phyloP scores from a whole-genome alignment of 2,113 vertebrate species.

The Microcebus lehilahytsara region DNA sequence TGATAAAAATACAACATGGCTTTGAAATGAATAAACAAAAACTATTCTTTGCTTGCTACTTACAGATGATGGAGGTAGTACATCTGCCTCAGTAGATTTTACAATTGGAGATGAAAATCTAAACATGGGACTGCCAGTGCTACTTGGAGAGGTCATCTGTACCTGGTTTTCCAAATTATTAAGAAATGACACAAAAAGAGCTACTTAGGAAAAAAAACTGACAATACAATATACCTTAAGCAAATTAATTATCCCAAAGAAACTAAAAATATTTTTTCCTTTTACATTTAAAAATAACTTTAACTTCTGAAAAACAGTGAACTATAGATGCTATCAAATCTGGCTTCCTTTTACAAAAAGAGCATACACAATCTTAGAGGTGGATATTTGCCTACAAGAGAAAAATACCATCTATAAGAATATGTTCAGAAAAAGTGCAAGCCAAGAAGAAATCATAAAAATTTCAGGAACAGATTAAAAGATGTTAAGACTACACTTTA shows the following conservation, averaged over 20 bases:
- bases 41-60: conserved; percentile 79
- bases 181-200: conserved; percentile 48
- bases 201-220: conserved; percentile 12
- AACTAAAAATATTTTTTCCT: neutral
- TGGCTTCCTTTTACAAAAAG: neutral
- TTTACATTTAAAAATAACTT: conserved; percentile 30
- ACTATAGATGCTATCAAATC: neutral
- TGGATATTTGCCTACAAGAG: neutral
- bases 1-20: neutral
- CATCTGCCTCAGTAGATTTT: conserved; percentile 93
- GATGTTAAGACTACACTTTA: neutral
- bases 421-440: conserved; percentile 9
- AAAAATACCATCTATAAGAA: neutral
- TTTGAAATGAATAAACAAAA: conserved; percentile 2
- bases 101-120: conserved; percentile 98
- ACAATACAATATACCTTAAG: neutral
- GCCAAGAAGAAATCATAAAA: neutral
- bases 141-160: conserved; percentile 78
- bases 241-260: conserved; percentile 33
- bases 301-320: conserved; percentile 30
- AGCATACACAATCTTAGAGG: neutral
- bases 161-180: conserved; percentile 80
- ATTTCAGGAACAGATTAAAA: conserved; percentile 14
- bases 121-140: conserved; percentile 86
- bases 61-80: conserved; percentile 91